Percentiles rank a stretch among this genome's conserved stretches.
phyloP scores from a whole-genome alignment of 2,797 vertebrate genomes.

The Pseudochromis fuscus region DNA sequence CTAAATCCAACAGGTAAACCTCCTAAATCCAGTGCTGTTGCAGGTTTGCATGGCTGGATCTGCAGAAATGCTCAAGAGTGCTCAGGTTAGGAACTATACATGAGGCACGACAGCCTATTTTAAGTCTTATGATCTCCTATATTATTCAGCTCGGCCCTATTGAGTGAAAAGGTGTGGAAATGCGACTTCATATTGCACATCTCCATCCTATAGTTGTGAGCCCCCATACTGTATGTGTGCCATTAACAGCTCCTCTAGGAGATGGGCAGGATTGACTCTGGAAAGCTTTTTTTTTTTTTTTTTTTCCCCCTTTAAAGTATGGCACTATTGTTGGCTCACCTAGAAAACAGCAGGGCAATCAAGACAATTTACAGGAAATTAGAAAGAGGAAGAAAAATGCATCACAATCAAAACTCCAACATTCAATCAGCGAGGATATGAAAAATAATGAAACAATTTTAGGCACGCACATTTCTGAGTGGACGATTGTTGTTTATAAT shows the following conservation, averaged over 20 bases:
- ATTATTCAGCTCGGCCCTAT: constrained; percentile 33
- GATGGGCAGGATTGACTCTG: constrained; percentile 66
- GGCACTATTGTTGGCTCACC: constrained; percentile 50
- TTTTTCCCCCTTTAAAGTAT: constrained; percentile 64
- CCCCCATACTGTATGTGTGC: constrained; percentile 72
- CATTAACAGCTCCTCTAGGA: constrained; percentile 76
- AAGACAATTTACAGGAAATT: constrained; percentile 54
- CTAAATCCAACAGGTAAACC: constrained; percentile 58
- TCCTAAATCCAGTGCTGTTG: constrained; percentile 51
- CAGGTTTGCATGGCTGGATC: constrained; percentile 43
- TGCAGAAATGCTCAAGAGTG: constrained; percentile 48
- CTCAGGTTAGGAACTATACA: constrained; percentile 37
- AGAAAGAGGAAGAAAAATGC: constrained; percentile 37
- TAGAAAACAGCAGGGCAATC: constrained; percentile 48
- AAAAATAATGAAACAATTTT: constrained; percentile 70
- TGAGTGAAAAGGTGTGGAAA: constrained; percentile 57
- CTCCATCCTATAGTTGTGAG: constrained; percentile 70
- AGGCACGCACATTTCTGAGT: constrained; percentile 60
- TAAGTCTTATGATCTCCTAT: constrained; percentile 26
- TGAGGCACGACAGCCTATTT: constrained; percentile 44
- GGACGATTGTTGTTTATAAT: constrained; percentile 76
- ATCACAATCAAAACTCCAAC: constrained; percentile 32
- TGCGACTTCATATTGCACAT: constrained; percentile 58
- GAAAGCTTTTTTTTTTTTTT: constrained; percentile 74
- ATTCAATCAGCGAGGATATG: constrained; percentile 42